These are phyloP conservation scores for Meandrina meandrites DNA, from an alignment of 92 coral and sea anemone genomes.

Conservation along the genomic window DNA sequence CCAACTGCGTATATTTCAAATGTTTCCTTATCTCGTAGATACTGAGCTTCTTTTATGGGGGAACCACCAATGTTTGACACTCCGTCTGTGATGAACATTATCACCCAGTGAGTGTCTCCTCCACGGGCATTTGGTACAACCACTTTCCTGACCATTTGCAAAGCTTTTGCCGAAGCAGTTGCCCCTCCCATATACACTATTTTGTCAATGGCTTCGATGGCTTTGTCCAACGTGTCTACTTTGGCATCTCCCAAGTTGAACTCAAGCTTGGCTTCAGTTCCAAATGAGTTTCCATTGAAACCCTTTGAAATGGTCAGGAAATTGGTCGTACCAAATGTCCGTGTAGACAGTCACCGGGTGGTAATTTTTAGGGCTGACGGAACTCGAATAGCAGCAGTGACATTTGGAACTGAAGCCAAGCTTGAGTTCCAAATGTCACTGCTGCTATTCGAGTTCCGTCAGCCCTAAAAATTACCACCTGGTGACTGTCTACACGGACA, in stretches of 20 bases:
- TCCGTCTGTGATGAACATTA: constrained; percentile 87
- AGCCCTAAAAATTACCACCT: constrained; percentile 32
- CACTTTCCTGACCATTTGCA: constrained; percentile 52
- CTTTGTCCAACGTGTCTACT: constrained; percentile 44
- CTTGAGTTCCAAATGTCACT: constrained; percentile 84
- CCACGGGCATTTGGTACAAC: constrained; percentile 63
- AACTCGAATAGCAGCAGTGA: constrained; percentile 78
- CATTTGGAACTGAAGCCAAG: no score
- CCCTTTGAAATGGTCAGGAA: no score
- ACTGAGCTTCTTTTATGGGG: constrained; percentile 65
- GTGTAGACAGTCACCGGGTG: no score
- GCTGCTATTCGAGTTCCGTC: constrained; percentile 85
- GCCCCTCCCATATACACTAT: constrained; percentile 83
- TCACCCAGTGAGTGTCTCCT: constrained; percentile 62
- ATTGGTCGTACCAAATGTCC: no score
- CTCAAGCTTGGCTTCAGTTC: constrained; percentile 61
- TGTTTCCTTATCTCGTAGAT: constrained; percentile 28
- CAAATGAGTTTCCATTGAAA: no score
- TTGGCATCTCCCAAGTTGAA: constrained; percentile 75
- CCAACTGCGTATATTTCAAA: constrained; percentile 87
- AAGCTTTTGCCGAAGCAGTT: constrained; percentile 79
- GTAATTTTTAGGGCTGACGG: constrained; percentile 59
- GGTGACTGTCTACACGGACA: no score
- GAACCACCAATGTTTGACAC: constrained; percentile 83
- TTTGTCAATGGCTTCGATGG: constrained; percentile 56